Evolutionary conservation across 2,113 vertebrate species (phyloP).

Genomic region (Nerophis lumbriciformis): DNA sequence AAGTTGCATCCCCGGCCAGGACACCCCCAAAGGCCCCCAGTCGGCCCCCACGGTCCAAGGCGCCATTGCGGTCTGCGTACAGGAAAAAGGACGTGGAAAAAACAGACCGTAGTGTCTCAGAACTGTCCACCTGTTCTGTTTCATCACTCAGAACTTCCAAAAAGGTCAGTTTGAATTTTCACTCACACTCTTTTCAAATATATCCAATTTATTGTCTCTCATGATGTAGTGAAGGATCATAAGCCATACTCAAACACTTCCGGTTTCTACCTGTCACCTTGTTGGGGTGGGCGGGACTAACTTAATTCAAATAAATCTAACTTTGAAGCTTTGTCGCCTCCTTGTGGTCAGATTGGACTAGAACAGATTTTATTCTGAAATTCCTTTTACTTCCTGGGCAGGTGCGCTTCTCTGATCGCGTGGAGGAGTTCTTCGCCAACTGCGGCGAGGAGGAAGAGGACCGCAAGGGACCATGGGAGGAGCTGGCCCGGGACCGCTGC

Average conservation of each 20-base stretch:
- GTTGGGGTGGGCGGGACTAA: too few species aligned
- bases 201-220: neutral
- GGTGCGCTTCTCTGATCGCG: slow-evolving; percentile 87
- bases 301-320: too few species aligned
- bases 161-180: slow-evolving; percentile 54
- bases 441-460: slow-evolving; percentile 80
- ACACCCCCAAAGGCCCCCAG: neutral
- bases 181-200: neutral
- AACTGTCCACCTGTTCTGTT: slow-evolving; percentile 5
- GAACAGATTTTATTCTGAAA: too few species aligned
- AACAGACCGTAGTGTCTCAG: slow-evolving; percentile 55
- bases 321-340: too few species aligned
- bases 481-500: slow-evolving; percentile 85
- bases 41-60: neutral
- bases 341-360: too few species aligned
- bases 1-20: neutral
- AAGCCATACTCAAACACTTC: neutral
- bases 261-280: neutral
- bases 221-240: neutral
- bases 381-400: slow-evolving; percentile 35
- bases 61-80: slow-evolving; percentile 24
- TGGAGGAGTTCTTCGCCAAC: slow-evolving; percentile 84
- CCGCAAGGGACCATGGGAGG: slow-evolving; percentile 88
- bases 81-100: slow-evolving; percentile 53
- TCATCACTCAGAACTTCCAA: slow-evolving; percentile 32